Evolutionary conservation across 1,140 invertebrate genomes (phyloP), one percentile per base, ranked within the genome.

Genomic region (Diachasma alloeum): DNA sequence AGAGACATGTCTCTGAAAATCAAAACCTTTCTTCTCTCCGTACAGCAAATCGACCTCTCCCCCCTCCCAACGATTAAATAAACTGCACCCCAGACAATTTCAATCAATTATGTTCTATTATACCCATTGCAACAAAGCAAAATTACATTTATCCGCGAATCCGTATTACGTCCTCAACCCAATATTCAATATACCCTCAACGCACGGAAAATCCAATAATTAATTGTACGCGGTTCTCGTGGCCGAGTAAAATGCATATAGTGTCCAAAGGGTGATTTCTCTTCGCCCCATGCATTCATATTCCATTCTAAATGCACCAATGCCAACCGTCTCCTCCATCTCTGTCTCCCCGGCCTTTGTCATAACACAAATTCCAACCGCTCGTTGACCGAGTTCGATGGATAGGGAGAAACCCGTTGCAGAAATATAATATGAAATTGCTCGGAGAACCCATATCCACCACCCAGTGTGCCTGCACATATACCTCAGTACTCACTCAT

Each of bases 381-480:
- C 59, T 63, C 15, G 59, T 31, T 63, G 59, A 63, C 59, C 59
- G 59, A 63, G 59, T 63, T 63, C 59, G 59, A 63, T 24, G 59
- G 22, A 63, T 13, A 26, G 8, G 19, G 24, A 63, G 9, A 26
- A 19, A 59, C 9, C n/a, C 44, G 10, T 11, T 46, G 59, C 4
- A 63, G 59, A 63, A 63, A 63, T 63, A 63, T 63, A 63, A 63
- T 63, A 26, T 63, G 59, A 63, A 63, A 26, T 63, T 63, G 59
- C 59, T 3, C 15, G 24, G 59, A 26, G 48, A 56, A 56, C 48
- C 15, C 48, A 56, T 22, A 15, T 31, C 31, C 6, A 31, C 31
- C 31, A 31, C 31, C 10, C n/a, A 56, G 15, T 56, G 11, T 26
- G 22, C 13, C 48, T 53, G 1, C 15, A 19, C 15, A 53, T 15